These are phyloP conservation scores for Euproctis similis DNA, from an alignment of 2,888 invertebrate genomes.

Conservation along the genomic window DNA sequence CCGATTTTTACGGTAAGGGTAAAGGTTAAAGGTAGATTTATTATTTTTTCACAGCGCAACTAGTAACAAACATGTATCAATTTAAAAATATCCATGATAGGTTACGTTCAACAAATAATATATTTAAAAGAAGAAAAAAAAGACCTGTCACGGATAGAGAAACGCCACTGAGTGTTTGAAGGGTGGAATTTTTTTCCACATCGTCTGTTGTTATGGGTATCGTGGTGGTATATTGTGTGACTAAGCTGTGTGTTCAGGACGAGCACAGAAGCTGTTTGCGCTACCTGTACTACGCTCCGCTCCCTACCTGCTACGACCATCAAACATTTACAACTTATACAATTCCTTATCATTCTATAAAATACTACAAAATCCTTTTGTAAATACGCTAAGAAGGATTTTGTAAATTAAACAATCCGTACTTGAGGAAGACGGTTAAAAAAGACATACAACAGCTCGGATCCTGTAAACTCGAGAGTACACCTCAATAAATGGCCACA, in stretches of 20 bases:
- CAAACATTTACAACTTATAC: constrained; percentile 32
- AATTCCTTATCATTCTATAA: constrained; percentile 62
- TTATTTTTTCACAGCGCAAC: too few species aligned
- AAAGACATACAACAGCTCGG: constrained; percentile 13
- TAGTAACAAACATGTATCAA: neutral
- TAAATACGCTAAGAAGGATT: constrained; percentile 47
- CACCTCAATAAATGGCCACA: too few species aligned
- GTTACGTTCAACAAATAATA: constrained; percentile 10
- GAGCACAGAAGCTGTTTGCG: constrained; percentile 61
- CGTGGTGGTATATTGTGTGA: constrained; percentile 34
- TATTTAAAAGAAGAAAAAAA: too few species aligned
- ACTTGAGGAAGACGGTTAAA: too few species aligned
- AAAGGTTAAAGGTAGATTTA: too few species aligned
- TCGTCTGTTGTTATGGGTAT: constrained; percentile 25
- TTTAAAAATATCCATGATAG: neutral
- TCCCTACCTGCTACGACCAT: constrained; percentile 25
- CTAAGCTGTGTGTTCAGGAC: constrained; percentile 65
- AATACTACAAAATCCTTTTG: constrained; percentile 54
- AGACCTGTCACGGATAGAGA: constrained; percentile 3
- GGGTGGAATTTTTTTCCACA: constrained; percentile 13
- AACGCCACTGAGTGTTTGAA: constrained; percentile 10
- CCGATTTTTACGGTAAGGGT: too few species aligned
- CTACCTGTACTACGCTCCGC: constrained; percentile 72
- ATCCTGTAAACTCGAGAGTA: constrained; percentile 15
- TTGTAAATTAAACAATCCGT: constrained; percentile 52